phyloP scores from a whole-genome alignment of 2,888 invertebrate species.

The Pemphredon lugubris region DNA sequence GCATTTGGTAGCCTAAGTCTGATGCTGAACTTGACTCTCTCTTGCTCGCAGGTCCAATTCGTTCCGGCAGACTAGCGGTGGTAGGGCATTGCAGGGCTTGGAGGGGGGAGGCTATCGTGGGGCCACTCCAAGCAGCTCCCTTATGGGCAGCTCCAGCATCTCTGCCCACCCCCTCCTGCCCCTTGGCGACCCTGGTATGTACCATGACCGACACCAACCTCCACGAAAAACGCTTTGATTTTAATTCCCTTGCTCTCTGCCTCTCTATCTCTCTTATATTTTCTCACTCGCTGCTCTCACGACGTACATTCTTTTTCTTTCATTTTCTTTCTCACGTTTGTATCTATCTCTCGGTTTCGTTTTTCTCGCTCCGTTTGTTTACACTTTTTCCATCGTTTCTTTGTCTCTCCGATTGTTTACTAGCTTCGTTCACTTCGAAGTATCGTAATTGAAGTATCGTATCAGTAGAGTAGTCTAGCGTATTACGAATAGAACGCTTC shows the following conservation, averaged over 20 bases:
- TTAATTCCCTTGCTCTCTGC: conserved; percentile 22
- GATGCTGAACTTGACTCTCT: conserved; percentile 82
- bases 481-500: conserved; percentile 59
- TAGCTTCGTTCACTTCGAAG: conserved; percentile 48
- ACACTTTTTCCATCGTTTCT: neutral
- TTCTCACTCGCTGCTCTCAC: neutral
- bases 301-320: neutral
- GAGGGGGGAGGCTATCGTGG: conserved; percentile 86
- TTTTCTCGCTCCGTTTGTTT: neutral
- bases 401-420: conserved; percentile 21
- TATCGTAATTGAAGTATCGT: conserved; percentile 61
- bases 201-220: conserved; percentile 78
- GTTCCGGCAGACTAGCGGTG: conserved; percentile 89
- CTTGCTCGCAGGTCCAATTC: conserved; percentile 93
- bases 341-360: conserved; percentile 2
- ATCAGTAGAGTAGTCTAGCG: conserved; percentile 63
- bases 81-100: conserved; percentile 84
- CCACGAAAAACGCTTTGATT: conserved; percentile 66
- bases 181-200: conserved; percentile 86
- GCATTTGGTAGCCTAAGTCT: conserved; percentile 79
- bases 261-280: neutral
- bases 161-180: conserved; percentile 97
- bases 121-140: conserved; percentile 83
- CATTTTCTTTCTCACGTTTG: conserved; percentile 6
- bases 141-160: conserved; percentile 92